Evolutionary conservation across 1,140 invertebrate genomes (phyloP).

Genomic region (Amphibalanus amphitrite): DNA sequence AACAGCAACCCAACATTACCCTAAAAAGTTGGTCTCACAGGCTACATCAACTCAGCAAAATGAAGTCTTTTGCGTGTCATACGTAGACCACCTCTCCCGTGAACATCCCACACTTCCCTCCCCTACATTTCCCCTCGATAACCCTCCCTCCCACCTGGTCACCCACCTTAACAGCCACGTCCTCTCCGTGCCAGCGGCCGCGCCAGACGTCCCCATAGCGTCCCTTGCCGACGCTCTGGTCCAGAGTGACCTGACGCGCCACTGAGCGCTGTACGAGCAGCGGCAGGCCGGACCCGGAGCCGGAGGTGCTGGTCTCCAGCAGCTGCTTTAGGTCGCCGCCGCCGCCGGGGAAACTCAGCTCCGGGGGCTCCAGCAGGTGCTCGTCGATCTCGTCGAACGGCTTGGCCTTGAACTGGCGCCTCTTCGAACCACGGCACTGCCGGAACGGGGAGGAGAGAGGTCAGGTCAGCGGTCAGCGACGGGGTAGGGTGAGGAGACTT

Average conservation of each 20-base stretch:
- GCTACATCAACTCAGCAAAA: too few relatives aligned
- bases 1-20: too few relatives aligned
- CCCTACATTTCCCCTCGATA: too few relatives aligned
- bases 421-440: background rate
- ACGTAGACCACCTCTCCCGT: too few relatives aligned
- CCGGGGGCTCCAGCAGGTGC: background rate
- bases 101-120: too few relatives aligned
- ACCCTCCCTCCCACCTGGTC: too few relatives aligned
- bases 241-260: conserved; percentile 77
- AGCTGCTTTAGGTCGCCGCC: conserved; percentile 9
- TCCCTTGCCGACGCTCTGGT: conserved; percentile 87
- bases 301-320: conserved; percentile 9
- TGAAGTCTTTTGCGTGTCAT: too few relatives aligned
- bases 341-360: conserved; percentile 18
- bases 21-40: too few relatives aligned
- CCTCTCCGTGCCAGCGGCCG: conserved; percentile 77
- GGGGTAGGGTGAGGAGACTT: too few relatives aligned
- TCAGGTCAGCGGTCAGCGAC: too few relatives aligned
- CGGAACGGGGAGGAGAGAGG: too few relatives aligned
- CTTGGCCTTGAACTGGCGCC: conserved; percentile 3
- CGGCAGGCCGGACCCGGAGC: conserved; percentile 48
- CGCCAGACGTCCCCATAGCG: conserved; percentile 86
- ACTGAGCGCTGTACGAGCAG: conserved; percentile 84
- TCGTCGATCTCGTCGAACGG: conserved; percentile 9
- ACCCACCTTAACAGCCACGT: conserved; percentile 76